phyloP scores from a whole-genome alignment of 2,888 invertebrate species.

The Tetheella fluctuosa region DNA sequence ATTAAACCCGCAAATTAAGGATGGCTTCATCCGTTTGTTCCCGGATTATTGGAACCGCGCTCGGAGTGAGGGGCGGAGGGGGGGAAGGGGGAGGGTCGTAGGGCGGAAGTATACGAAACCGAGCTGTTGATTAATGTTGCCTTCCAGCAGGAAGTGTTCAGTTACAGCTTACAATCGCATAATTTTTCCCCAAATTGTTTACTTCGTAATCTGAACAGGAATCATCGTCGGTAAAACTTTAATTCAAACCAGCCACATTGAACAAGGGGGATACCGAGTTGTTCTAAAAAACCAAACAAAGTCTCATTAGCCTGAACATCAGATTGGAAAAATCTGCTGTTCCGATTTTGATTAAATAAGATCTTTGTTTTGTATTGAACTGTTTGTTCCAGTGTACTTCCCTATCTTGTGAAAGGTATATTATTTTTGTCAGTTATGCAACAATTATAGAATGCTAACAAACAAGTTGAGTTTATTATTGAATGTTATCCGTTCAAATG shows the following conservation, averaged over 20 bases:
- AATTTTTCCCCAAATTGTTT: neutral
- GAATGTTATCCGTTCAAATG: too few species aligned
- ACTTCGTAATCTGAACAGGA: neutral
- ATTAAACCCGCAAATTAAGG: conserved; percentile 2
- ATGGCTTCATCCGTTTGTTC: conserved; percentile 1
- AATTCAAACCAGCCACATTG: neutral
- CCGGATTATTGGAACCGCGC: conserved; percentile 6
- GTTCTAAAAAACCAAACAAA: too few species aligned
- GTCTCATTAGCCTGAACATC: too few species aligned
- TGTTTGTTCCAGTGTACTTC: too few species aligned
- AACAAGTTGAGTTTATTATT: too few species aligned
- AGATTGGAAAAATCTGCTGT: too few species aligned
- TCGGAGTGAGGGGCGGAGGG: neutral
- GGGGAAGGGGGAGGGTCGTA: neutral
- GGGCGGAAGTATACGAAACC: neutral
- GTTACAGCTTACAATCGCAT: conserved; percentile 1
- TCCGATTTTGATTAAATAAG: too few species aligned
- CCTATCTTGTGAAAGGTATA: too few species aligned
- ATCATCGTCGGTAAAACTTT: neutral
- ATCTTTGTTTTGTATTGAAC: too few species aligned
- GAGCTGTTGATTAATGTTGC: neutral
- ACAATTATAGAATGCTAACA: too few species aligned
- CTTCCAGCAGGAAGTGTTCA: conserved; percentile 3
- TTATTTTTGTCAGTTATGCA: too few species aligned
- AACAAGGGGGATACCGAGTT: neutral